Conservation (phyloP, 2,113 vertebrate genomes). For the Bagarius yarrelli region DNA sequence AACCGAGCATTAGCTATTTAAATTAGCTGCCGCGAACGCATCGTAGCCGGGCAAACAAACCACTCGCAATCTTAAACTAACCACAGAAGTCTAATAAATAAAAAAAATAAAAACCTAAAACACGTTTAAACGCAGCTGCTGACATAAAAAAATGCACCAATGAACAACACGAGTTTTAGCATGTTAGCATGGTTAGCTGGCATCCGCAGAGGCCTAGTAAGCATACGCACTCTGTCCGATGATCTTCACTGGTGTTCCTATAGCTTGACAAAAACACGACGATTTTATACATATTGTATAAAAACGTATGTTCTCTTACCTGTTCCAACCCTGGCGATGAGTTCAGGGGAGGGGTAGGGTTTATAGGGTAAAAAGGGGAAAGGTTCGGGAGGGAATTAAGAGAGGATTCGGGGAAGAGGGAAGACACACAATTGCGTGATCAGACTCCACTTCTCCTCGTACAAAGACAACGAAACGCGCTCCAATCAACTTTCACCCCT, state of each 20-base stretch:
- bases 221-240: slow-evolving; percentile 58
- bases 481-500: slow-evolving; percentile 51
- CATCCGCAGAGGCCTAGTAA: slow-evolving; percentile 49
- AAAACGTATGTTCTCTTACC: slow-evolving; percentile 58
- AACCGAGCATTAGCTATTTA: not conserved
- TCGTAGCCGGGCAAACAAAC: not conserved
- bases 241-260: slow-evolving; percentile 52
- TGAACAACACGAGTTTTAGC: not conserved
- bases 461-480: slow-evolving; percentile 55
- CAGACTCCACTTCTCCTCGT: slow-evolving; percentile 69
- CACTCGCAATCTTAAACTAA: not conserved
- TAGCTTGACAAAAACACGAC: slow-evolving; percentile 10
- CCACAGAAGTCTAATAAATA: not conserved
- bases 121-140: too few species aligned
- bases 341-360: slow-evolving; percentile 74
- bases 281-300: not conserved
- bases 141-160: too few species aligned
- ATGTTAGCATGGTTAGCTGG: slow-evolving; percentile 19
- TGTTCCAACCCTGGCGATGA: slow-evolving; percentile 54
- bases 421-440: slow-evolving; percentile 73
- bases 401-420: slow-evolving; percentile 80
- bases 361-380: slow-evolving; percentile 77
- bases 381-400: slow-evolving; percentile 80
- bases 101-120: not conserved
- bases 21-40: not conserved